phyloP scores from a whole-genome alignment of 2,888 invertebrate genomes.

The Allacma fusca region DNA sequence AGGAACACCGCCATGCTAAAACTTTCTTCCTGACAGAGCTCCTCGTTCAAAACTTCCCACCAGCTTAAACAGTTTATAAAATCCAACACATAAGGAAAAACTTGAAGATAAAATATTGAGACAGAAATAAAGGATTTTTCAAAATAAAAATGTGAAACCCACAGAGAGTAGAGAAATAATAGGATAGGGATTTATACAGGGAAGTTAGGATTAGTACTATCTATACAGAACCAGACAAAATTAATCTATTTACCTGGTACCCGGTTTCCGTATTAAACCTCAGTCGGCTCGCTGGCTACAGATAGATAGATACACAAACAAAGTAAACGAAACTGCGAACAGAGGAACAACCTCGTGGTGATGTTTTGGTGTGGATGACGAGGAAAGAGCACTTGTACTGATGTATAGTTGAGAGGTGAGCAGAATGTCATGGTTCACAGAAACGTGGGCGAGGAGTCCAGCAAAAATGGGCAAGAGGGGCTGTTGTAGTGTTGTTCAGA shows the following conservation, averaged over 20 bases:
- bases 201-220: too few species aligned
- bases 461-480: conserved; percentile 34
- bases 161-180: too few species aligned
- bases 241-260: background rate
- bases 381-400: conserved; percentile 35
- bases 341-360: conserved; percentile 10
- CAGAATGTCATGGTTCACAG: conserved; percentile 41
- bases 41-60: too few species aligned
- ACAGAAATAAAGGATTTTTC: too few species aligned
- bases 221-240: background rate
- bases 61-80: too few species aligned
- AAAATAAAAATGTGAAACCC: too few species aligned
- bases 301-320: background rate
- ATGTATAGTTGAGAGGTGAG: conserved; percentile 32
- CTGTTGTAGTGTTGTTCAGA: background rate
- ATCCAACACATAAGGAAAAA: too few species aligned
- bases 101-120: too few species aligned
- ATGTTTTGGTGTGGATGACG: conserved; percentile 22
- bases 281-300: background rate
- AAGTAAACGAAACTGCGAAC: conserved; percentile 10
- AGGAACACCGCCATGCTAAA: too few species aligned
- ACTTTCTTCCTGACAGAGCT: too few species aligned
- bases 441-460: conserved; percentile 30
- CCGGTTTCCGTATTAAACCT: background rate
- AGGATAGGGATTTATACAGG: too few species aligned